Percentiles rank a stretch among this genome's conserved stretches.
Evolutionary conservation across 2,113 vertebrate species (phyloP).

Genomic region (Solea senegalensis): DNA sequence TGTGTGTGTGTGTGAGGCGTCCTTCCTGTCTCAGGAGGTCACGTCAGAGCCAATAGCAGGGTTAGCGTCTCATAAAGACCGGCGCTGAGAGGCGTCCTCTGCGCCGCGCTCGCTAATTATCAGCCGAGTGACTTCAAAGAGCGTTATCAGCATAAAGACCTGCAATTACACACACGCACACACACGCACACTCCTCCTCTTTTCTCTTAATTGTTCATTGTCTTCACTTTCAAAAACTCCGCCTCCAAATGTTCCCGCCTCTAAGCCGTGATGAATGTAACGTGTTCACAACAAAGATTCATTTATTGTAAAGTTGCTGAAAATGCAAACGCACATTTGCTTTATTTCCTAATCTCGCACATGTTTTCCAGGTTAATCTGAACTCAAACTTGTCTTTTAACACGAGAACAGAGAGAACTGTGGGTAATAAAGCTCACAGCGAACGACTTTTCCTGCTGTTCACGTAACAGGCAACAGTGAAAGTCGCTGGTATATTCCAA

Average conservation of each 20-base stretch:
- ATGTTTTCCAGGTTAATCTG: too few relatives aligned
- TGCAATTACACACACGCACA: slow-evolving; percentile 73
- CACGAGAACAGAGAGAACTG: too few relatives aligned
- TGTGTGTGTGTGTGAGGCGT: not conserved
- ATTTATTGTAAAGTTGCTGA: too few relatives aligned
- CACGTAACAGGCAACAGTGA: too few relatives aligned
- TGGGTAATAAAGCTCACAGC: too few relatives aligned
- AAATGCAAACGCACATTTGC: too few relatives aligned
- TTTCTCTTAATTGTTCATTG: slow-evolving; percentile 27
- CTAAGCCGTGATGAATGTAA: not conserved
- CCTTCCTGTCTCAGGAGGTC: slow-evolving; percentile 54
- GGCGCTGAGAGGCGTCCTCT: slow-evolving; percentile 60
- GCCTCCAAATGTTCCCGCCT: not conserved
- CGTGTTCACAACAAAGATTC: too few relatives aligned
- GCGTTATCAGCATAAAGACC: slow-evolving; percentile 82
- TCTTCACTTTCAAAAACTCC: slow-evolving; percentile 3
- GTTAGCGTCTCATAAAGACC: slow-evolving; percentile 76
- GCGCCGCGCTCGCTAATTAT: slow-evolving; percentile 79
- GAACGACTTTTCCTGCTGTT: too few relatives aligned
- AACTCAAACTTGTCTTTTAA: too few relatives aligned
- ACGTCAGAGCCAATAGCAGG: slow-evolving; percentile 64
- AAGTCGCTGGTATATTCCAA: too few relatives aligned
- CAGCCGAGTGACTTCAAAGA: slow-evolving; percentile 80
- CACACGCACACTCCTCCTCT: slow-evolving; percentile 31
- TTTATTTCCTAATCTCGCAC: too few relatives aligned